A percentile compares a stretch with the other conserved stretches of the same genome.
phyloP scores from a whole-genome alignment of 2,888 invertebrate species.

The Synergus japonicus region DNA sequence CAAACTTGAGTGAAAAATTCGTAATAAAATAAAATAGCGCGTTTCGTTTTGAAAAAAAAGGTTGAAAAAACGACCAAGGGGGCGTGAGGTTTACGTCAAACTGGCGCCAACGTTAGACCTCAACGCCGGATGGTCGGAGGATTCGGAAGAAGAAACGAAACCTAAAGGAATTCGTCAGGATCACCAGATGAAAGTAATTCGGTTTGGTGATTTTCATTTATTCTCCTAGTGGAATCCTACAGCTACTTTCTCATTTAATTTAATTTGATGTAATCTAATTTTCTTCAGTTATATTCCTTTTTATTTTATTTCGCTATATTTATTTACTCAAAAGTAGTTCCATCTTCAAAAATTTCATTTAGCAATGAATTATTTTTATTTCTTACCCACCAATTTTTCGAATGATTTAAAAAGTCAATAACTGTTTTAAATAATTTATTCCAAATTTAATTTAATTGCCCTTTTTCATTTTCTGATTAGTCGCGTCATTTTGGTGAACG shows the following conservation, averaged over 20 bases:
- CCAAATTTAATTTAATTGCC: background rate
- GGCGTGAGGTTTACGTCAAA: constrained; percentile 45
- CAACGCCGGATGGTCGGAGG: constrained; percentile 50
- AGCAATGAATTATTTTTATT: background rate
- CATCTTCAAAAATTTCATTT: too few relatives aligned
- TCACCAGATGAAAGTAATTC: constrained; percentile 32
- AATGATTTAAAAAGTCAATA: background rate
- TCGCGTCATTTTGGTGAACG: constrained; percentile 23
- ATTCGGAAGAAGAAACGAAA: constrained; percentile 50
- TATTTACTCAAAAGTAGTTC: background rate
- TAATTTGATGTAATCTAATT: background rate
- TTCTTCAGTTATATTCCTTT: background rate
- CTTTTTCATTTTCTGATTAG: background rate
- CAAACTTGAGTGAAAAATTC: background rate
- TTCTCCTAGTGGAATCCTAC: background rate
- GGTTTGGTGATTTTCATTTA: background rate
- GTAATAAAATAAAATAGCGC: background rate
- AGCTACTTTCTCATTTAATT: background rate
- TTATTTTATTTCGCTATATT: background rate
- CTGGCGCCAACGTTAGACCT: constrained; percentile 52
- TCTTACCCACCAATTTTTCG: too few relatives aligned
- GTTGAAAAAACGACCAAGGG: constrained; percentile 5
- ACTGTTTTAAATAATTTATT: background rate
- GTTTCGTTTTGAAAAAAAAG: background rate
- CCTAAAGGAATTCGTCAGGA: constrained; percentile 26